These are phyloP conservation scores for Falco novaeseelandiae DNA, from an alignment of 2,797 vertebrate genomes.

Conservation along the genomic window DNA sequence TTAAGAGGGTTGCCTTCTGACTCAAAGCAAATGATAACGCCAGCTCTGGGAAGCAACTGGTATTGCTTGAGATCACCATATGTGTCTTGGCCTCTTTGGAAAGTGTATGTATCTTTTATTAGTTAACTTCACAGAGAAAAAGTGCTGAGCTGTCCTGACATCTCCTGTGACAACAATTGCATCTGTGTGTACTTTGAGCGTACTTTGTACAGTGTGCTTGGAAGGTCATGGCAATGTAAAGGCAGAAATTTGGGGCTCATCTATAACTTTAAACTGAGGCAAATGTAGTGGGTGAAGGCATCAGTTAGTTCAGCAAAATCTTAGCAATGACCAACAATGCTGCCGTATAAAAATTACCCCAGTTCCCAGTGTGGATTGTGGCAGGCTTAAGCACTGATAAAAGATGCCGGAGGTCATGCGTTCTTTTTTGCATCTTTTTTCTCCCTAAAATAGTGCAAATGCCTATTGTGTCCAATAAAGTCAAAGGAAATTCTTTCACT, in stretches of 20 bases:
- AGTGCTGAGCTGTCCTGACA: not conserved
- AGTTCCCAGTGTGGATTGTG: not conserved
- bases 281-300: not conserved
- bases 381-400: not conserved
- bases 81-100: not conserved
- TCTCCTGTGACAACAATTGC: not conserved
- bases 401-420: accelerated
- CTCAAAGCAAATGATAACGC: not conserved
- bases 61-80: not conserved
- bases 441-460: not conserved
- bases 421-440: not conserved
- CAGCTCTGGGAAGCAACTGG: not conserved
- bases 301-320: not conserved
- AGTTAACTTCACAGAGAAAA: not conserved
- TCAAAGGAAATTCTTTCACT: not conserved
- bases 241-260: not conserved
- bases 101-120: not conserved
- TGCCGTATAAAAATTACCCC: not conserved
- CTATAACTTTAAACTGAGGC: not conserved
- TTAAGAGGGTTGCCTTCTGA: not conserved
- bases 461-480: not conserved
- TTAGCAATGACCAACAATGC: not conserved
- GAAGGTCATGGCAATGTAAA: not conserved
- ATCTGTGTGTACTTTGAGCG: not conserved
- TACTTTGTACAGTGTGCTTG: not conserved